phyloP scores from a whole-genome alignment of 2,113 vertebrate species.

The Eira barbara region DNA sequence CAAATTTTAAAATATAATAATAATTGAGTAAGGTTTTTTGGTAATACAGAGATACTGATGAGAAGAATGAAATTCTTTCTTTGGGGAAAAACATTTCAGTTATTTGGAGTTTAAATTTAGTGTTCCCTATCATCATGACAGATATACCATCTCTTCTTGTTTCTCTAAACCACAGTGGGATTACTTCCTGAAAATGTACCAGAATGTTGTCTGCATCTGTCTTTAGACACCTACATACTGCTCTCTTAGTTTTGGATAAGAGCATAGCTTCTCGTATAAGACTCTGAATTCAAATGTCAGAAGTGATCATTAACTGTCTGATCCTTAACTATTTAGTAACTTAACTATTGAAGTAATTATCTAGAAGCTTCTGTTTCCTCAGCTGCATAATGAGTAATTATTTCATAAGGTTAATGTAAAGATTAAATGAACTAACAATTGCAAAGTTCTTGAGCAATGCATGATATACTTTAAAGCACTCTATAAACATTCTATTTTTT shows the following conservation, averaged over 20 bases:
- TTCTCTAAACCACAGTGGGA: neutral
- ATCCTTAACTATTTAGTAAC: neutral
- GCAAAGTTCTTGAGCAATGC: neutral
- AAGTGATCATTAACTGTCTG: neutral
- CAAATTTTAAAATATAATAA: neutral
- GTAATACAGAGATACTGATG: neutral
- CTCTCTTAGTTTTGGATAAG: neutral
- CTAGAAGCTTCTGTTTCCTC: neutral
- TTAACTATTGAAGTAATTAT: neutral
- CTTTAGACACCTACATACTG: neutral
- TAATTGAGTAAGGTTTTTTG: neutral
- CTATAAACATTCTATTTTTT: neutral
- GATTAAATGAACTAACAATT: neutral
- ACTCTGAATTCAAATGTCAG: neutral
- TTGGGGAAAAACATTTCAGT: neutral
- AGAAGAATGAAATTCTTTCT: neutral
- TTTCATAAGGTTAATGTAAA: neutral
- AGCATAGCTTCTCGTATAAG: neutral
- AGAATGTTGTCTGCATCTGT: neutral
- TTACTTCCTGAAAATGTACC: neutral
- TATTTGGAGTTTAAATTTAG: neutral
- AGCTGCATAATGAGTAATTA: neutral
- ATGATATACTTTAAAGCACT: neutral
- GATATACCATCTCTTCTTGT: neutral
- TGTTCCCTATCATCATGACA: neutral